Conservation (phyloP, 2,888 invertebrate genomes). For the Acleris laterana region DNA sequence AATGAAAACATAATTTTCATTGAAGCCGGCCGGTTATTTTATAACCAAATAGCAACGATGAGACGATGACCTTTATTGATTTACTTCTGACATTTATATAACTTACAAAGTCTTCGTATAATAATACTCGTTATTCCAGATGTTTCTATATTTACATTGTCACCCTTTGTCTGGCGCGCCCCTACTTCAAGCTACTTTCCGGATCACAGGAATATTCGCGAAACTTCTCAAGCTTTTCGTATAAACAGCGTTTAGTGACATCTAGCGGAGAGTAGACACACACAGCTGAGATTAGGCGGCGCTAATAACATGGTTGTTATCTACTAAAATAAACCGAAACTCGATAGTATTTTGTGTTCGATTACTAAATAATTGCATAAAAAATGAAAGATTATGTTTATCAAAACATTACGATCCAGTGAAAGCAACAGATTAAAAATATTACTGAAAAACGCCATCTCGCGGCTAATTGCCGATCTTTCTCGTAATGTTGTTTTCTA, state of each 20-base stretch:
- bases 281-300: neutral
- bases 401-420: too few species aligned
- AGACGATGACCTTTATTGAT: constrained; percentile 15
- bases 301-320: neutral
- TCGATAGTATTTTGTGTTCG: too few species aligned
- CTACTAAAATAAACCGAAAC: neutral
- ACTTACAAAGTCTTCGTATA: too few species aligned
- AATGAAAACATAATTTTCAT: neutral
- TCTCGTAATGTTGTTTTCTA: neutral
- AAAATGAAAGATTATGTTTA: too few species aligned
- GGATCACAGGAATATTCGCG: constrained; percentile 28
- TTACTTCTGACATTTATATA: neutral
- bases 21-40: neutral
- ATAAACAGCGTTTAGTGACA: constrained; percentile 11
- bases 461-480: neutral
- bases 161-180: constrained; percentile 1
- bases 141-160: constrained; percentile 1
- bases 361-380: too few species aligned
- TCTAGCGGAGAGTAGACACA: constrained; percentile 32
- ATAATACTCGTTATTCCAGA: constrained; percentile 20
- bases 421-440: too few species aligned
- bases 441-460: constrained; percentile 14
- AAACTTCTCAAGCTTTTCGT: constrained; percentile 10
- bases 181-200: constrained; percentile 11
- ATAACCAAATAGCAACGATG: neutral